A percentile compares a stretch with the other conserved stretches of the same genome.
Conservation (phyloP, 2,797 vertebrate species). For the Gobio occitaniae region DNA sequence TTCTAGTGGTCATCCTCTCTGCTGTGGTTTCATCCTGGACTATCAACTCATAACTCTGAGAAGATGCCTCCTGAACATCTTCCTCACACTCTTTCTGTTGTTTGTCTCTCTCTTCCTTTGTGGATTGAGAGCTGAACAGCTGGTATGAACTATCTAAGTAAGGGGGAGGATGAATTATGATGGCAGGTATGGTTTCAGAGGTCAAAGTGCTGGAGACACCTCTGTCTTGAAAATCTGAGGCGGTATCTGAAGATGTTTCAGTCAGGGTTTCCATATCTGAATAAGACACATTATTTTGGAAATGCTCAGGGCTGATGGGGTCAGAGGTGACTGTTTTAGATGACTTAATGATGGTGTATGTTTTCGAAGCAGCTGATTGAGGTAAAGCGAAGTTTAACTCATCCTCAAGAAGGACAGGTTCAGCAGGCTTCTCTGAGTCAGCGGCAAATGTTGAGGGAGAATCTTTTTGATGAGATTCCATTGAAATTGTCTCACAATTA, state of each 20-base stretch:
- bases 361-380: background rate
- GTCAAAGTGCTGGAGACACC: constrained; percentile 11
- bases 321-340: constrained; percentile 3
- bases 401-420: constrained; percentile 18
- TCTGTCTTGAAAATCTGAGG: background rate
- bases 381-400: constrained; percentile 8
- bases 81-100: background rate
- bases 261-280: background rate
- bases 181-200: background rate
- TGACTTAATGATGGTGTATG: constrained; percentile 1
- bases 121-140: background rate
- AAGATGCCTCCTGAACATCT: background rate
- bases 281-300: background rate
- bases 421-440: constrained; percentile 27
- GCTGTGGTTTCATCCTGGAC: background rate
- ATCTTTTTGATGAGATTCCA: constrained; percentile 24
- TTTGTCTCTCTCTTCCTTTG: background rate
- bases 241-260: constrained; percentile 13
- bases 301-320: background rate
- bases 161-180: background rate
- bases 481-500: background rate
- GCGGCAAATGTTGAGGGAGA: background rate
- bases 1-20: background rate
- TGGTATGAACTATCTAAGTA: constrained; percentile 10
- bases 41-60: background rate